phyloP scores from a whole-genome alignment of 2,113 vertebrate genomes.

The Malurus alboscapulatus region DNA sequence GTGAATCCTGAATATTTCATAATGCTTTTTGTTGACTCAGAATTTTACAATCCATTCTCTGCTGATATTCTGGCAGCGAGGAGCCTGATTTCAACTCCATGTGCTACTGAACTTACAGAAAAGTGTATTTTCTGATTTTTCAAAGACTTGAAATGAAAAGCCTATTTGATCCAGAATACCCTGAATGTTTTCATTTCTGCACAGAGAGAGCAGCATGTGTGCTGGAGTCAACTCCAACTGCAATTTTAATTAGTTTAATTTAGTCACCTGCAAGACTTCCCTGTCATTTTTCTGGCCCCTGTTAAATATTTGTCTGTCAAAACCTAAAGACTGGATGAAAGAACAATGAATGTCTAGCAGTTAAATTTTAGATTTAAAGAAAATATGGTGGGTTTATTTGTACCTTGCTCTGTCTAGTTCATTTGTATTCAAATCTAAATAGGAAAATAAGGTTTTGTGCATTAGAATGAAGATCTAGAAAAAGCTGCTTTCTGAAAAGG shows the following conservation, averaged over 20 bases:
- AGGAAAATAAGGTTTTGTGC: background rate
- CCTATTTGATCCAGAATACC: background rate
- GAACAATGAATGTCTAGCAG: background rate
- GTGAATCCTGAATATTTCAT: background rate
- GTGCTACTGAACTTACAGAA: background rate
- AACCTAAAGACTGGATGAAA: background rate
- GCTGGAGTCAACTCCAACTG: background rate
- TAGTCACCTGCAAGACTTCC: background rate
- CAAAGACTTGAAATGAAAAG: background rate
- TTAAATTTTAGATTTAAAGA: background rate
- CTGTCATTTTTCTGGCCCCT: background rate
- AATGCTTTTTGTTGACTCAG: background rate
- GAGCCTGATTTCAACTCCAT: background rate
- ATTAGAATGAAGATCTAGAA: background rate
- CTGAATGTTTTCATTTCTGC: background rate
- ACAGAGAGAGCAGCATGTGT: background rate
- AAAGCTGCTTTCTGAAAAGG: background rate
- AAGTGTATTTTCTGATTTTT: background rate
- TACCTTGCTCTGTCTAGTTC: background rate
- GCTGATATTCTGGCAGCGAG: background rate
- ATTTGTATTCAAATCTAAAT: background rate
- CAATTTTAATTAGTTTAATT: background rate
- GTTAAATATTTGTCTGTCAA: background rate
- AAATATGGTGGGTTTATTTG: background rate
- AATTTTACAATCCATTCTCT: background rate